Evolutionary conservation across 2,113 vertebrate species (phyloP).

Genomic region (Anhinga rufa): DNA sequence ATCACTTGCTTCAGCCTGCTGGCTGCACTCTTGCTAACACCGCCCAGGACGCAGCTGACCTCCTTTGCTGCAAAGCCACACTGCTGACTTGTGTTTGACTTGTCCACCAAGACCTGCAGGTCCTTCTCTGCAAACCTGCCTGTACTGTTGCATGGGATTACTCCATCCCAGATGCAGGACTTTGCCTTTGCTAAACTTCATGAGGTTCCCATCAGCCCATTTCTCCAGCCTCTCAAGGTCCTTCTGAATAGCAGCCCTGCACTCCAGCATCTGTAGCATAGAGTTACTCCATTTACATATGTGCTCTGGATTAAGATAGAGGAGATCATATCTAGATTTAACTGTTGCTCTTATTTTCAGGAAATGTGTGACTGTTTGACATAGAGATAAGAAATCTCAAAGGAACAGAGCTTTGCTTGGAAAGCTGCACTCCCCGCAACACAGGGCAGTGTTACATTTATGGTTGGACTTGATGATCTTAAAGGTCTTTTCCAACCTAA

Average conservation of each 20-base stretch:
- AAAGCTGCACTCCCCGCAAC: neutral
- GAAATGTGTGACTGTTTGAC: neutral
- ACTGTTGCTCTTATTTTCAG: neutral
- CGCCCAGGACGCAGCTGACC: neutral
- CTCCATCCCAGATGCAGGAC: neutral
- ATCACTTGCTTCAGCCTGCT: neutral
- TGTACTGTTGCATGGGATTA: neutral
- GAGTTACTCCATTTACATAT: neutral
- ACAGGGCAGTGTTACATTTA: no score
- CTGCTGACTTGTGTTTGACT: neutral
- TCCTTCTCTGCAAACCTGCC: neutral
- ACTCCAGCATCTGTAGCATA: neutral
- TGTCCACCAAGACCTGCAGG: neutral
- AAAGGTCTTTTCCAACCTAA: no score
- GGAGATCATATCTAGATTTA: neutral
- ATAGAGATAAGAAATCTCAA: neutral
- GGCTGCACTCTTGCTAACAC: neutral
- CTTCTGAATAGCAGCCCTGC: neutral
- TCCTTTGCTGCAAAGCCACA: neutral
- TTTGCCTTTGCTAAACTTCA: neutral
- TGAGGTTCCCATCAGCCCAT: neutral
- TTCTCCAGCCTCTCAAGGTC: neutral
- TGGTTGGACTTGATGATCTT: no score
- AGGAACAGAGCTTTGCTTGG: neutral
- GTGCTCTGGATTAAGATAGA: neutral